Evolutionary conservation across 2,113 vertebrate genomes (phyloP).

Genomic region (Albula goreensis): DNA sequence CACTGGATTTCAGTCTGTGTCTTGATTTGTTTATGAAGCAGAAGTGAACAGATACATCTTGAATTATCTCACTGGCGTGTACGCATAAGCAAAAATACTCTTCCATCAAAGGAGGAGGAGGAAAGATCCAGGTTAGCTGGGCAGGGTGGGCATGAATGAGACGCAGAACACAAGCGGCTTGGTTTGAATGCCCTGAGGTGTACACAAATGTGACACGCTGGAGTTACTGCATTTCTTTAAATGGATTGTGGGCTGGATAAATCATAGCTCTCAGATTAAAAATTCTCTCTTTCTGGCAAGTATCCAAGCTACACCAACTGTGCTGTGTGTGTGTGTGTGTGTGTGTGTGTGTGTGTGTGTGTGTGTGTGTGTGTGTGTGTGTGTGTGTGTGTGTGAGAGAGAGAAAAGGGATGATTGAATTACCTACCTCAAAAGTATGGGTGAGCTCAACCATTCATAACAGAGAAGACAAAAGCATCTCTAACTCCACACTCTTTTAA

Average conservation of each 20-base stretch:
- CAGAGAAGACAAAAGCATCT: background rate
- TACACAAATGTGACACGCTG: background rate
- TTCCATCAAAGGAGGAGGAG: no score
- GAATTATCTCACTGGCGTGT: no score
- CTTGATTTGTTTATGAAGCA: no score
- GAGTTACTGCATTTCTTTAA: background rate
- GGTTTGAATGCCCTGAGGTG: background rate
- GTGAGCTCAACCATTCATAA: background rate
- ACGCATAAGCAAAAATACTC: no score
- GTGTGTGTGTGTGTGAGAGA: background rate
- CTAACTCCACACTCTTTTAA: background rate
- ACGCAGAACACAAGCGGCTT: background rate
- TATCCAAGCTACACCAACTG: constrained; percentile 22
- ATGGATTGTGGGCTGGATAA: background rate
- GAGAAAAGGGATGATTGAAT: background rate
- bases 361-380: constrained; percentile 31
- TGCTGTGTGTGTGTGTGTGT: constrained; percentile 26
- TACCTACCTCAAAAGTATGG: background rate
- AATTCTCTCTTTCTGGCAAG: background rate
- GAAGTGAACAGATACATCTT: no score
- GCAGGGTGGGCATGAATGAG: no score
- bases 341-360: constrained; percentile 32
- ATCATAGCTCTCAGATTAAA: background rate
- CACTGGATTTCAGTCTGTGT: no score
- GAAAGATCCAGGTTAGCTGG: no score